Percentiles rank a stretch among this genome's conserved stretches.
Evolutionary conservation across 2,113 vertebrate species (phyloP).

Genomic region (Dromiciops gliroides): DNA sequence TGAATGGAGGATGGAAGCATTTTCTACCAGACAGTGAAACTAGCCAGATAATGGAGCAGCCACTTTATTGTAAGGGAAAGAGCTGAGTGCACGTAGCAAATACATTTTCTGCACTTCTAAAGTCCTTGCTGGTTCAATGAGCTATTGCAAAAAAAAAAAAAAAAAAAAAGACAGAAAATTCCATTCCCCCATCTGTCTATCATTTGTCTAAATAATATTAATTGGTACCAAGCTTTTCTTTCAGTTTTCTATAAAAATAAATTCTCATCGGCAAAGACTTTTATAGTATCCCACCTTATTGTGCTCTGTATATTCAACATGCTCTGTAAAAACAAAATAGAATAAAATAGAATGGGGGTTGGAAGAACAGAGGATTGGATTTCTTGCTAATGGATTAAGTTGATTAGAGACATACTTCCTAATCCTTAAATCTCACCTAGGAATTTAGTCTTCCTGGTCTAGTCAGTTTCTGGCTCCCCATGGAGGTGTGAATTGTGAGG

Average conservation of each 20-base stretch:
- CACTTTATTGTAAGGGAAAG: slow-evolving; percentile 45
- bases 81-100: slow-evolving; percentile 48
- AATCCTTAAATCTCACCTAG: background rate
- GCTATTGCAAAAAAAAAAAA: slow-evolving; percentile 5
- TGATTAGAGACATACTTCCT: background rate
- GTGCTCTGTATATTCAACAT: background rate
- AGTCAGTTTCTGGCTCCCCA: background rate
- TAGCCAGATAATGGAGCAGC: background rate
- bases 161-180: slow-evolving; percentile 17
- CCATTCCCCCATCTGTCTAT: slow-evolving; percentile 49
- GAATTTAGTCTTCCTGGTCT: background rate
- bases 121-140: slow-evolving; percentile 20
- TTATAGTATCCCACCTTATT: slow-evolving; percentile 60
- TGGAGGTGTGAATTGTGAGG: background rate
- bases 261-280: slow-evolving; percentile 50
- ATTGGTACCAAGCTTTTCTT: slow-evolving; percentile 45
- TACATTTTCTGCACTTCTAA: background rate
- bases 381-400: background rate
- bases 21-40: background rate
- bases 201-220: background rate
- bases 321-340: background rate
- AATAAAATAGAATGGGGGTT: background rate
- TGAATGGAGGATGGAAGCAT: slow-evolving; percentile 40
- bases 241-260: slow-evolving; percentile 65
- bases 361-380: background rate